These are phyloP conservation scores for Vollenhovia emeryi DNA, from an alignment of 1,140 invertebrate genomes.

Conservation along the genomic window DNA sequence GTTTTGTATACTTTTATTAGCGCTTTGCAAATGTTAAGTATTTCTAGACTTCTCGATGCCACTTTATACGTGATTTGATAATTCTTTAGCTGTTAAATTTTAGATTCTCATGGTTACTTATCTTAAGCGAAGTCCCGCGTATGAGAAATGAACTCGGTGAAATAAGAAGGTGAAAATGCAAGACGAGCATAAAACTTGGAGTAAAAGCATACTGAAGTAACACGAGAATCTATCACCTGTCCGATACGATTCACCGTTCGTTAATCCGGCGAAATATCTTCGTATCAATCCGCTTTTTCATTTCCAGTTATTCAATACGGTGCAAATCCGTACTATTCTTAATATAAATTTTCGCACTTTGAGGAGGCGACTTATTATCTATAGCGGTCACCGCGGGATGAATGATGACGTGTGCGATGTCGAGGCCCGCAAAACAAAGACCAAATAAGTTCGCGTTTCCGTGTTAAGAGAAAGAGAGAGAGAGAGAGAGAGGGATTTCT, in stretches of 20 bases:
- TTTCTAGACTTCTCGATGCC: too few species aligned
- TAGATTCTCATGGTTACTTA: not conserved
- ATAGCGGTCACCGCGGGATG: conserved; percentile 16
- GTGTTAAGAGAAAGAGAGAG: not conserved
- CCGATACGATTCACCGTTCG: conserved; percentile 6
- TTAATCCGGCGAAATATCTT: conserved; percentile 51
- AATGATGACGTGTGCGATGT: conserved; percentile 39
- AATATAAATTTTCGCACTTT: conserved; percentile 48
- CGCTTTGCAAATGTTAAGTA: too few species aligned
- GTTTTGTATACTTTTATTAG: not conserved
- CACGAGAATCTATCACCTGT: conserved; percentile 46
- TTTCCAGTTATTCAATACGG: conserved; percentile 29
- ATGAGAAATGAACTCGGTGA: not conserved
- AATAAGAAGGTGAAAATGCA: not conserved
- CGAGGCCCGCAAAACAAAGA: conserved; percentile 14
- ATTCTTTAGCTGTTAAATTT: not conserved
- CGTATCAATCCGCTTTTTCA: conserved; percentile 27
- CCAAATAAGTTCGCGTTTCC: conserved; percentile 15
- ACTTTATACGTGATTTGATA: not conserved
- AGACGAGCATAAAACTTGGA: not conserved
- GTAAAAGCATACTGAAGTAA: conserved; percentile 16
- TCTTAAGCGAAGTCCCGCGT: not conserved
- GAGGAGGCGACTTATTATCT: conserved; percentile 26
- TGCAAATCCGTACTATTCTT: conserved; percentile 34
- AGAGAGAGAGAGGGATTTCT: not conserved